These are phyloP conservation scores for Brachyhypopomus occidentalis DNA, from an alignment of 2,113 vertebrate species.

Conservation along the genomic window DNA sequence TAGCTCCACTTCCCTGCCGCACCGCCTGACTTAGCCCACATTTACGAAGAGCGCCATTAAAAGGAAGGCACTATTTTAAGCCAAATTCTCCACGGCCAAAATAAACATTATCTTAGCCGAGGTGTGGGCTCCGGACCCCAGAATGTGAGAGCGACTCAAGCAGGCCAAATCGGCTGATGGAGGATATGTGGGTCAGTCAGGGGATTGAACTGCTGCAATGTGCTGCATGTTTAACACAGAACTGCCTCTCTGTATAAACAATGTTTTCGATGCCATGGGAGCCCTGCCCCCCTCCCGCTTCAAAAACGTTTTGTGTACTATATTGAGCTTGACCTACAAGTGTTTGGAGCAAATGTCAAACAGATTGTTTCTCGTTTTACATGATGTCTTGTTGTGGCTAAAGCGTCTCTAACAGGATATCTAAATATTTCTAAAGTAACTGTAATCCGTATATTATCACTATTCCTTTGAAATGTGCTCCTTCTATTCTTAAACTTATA, in stretches of 20 bases:
- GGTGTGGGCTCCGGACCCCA: constrained; percentile 29
- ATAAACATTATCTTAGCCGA: constrained; percentile 27
- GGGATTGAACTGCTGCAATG: constrained; percentile 37
- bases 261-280: background rate
- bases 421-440: background rate
- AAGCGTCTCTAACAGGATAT: too few relatives aligned
- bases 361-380: background rate
- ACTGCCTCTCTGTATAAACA: constrained; percentile 35
- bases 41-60: constrained; percentile 30
- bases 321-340: background rate
- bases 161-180: constrained; percentile 35
- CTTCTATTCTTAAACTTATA: too few relatives aligned
- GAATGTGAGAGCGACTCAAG: constrained; percentile 25
- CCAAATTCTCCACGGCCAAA: constrained; percentile 42
- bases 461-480: too few relatives aligned
- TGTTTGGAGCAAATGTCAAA: background rate
- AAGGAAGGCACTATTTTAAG: constrained; percentile 45
- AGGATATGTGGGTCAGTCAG: constrained; percentile 55
- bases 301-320: background rate
- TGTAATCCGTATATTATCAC: background rate
- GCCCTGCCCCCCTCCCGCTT: too few relatives aligned
- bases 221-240: constrained; percentile 31
- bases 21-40: constrained; percentile 28
- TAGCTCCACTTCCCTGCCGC: background rate
- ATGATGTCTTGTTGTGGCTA: too few relatives aligned